Conservation (phyloP, 2,797 vertebrate genomes). For the Strix occidentalis region DNA sequence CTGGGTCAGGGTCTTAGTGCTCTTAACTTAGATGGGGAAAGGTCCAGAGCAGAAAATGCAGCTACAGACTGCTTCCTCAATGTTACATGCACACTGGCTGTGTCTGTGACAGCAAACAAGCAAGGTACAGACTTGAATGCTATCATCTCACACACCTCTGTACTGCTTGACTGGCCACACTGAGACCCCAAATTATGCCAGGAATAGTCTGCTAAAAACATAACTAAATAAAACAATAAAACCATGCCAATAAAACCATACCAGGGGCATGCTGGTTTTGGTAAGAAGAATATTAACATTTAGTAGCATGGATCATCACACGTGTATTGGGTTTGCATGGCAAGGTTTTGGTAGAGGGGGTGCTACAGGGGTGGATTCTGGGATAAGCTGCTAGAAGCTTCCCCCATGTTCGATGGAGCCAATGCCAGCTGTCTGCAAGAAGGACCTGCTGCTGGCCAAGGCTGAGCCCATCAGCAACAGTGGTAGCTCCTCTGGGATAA, state of each 20-base stretch:
- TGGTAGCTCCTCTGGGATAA: not conserved
- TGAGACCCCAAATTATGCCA: not conserved
- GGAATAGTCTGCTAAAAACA: not conserved
- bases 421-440: no score
- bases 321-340: not conserved
- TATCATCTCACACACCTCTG: not conserved
- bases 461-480: not conserved
- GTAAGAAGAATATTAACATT: not conserved
- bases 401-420: not conserved
- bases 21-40: not conserved
- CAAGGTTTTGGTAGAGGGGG: not conserved
- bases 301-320: not conserved
- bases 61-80: rapidly evolving
- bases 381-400: not conserved
- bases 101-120: not conserved
- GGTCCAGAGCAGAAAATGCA: not conserved
- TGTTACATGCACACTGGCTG: not conserved
- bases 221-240: not conserved
- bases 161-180: not conserved
- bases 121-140: not conserved
- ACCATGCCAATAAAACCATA: not conserved
- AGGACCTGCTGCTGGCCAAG: not conserved
- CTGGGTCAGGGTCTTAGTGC: not conserved
- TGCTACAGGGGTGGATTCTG: no score
- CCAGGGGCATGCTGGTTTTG: rapidly evolving